phyloP scores from a whole-genome alignment of 2,113 vertebrate species.

The Junco hyemalis region DNA sequence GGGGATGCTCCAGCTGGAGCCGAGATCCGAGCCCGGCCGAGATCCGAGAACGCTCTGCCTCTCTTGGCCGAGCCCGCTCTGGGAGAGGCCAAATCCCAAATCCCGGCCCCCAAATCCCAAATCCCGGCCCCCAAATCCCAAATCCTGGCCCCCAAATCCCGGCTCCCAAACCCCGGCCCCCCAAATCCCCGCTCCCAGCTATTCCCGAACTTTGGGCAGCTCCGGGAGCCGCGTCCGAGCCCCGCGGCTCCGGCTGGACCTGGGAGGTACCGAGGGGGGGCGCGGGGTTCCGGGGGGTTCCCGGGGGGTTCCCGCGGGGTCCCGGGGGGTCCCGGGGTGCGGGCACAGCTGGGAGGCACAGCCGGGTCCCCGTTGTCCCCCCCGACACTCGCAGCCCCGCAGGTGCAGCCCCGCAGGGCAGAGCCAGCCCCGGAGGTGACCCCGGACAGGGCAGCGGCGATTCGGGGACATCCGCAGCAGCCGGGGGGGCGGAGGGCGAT shows the following conservation, averaged over 20 bases:
- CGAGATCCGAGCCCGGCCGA: neutral
- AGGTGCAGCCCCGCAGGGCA: neutral
- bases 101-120: too few relatives aligned
- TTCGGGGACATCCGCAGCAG: neutral
- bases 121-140: neutral
- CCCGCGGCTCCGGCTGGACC: neutral
- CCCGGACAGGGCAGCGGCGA: neutral
- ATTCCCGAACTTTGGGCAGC: neutral
- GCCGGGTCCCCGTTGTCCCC: neutral
- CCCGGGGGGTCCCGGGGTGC: rapidly evolving
- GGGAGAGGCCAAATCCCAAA: neutral
- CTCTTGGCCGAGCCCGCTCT: neutral
- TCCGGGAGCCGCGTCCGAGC: neutral
- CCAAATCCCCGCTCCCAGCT: neutral
- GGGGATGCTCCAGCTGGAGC: neutral
- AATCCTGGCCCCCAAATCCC: too few relatives aligned
- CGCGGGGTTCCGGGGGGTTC: neutral
- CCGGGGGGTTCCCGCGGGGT: too few relatives aligned
- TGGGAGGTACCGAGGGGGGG: neutral
- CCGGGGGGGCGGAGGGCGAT: neutral
- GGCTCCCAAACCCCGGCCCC: neutral
- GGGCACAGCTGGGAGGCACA: neutral
- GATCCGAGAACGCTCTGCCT: neutral
- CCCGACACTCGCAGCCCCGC: rapidly evolving
- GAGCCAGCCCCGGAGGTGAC: neutral